Evolutionary conservation across 2,113 vertebrate species (phyloP).

Genomic region (Melanerpes aurifrons): DNA sequence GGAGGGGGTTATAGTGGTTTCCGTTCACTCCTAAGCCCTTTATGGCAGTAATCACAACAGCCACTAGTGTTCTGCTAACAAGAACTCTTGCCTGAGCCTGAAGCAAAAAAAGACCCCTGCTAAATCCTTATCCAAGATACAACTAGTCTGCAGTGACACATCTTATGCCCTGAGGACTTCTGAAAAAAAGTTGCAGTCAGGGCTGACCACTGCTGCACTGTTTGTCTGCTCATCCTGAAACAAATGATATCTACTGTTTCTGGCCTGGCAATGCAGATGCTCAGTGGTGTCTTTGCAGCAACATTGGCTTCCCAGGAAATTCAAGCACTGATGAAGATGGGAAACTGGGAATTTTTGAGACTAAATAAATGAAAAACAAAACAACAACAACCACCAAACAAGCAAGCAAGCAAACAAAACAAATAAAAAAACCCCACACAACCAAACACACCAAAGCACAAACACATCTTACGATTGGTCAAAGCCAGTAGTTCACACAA

Average conservation of each 20-base stretch:
- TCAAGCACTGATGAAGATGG: background rate
- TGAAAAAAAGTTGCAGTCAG: background rate
- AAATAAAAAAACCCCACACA: too few relatives aligned
- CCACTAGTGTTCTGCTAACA: background rate
- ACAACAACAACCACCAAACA: background rate
- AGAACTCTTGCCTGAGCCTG: background rate
- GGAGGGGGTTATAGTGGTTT: background rate
- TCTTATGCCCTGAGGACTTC: background rate
- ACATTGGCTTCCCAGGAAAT: background rate
- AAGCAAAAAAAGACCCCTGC: background rate
- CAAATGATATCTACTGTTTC: background rate
- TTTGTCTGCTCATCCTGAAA: background rate
- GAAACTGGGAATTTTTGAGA: background rate
- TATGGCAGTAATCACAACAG: background rate
- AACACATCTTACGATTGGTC: background rate
- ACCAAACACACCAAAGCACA: background rate
- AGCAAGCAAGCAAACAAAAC: background rate
- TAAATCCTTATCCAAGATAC: background rate
- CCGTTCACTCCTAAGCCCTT: background rate
- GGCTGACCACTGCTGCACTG: background rate
- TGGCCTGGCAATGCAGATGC: background rate
- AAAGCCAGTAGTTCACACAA: background rate
- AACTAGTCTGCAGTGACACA: background rate
- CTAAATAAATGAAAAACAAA: background rate
- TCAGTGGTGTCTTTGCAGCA: background rate